Base-by-base conservation (phyloP, 1,140 invertebrate species). In the Drosophila fuyamai region DNA sequence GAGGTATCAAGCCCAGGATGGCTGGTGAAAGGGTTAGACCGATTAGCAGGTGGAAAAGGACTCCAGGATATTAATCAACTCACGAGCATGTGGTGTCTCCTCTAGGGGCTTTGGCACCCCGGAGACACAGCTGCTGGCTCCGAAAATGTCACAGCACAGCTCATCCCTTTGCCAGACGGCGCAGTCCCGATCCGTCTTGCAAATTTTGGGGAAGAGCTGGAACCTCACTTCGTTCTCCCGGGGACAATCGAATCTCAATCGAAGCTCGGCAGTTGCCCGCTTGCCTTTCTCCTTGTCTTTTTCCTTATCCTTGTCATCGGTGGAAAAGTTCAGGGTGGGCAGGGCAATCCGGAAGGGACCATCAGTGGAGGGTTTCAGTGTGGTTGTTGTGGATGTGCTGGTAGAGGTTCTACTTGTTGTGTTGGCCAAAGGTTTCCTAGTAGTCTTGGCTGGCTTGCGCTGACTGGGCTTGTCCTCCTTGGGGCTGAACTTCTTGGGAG, bases 1-100 rank as follows among this genome's bases (percentile, higher is more conserved):
- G 93, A 1, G 95, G 94, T 41, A 95, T 94, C 9, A 95, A 88
- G 4, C 95, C 95, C 53, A 95, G 92, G 14, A 95, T 92, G 2
- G 95, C 95, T 95, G 93, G 47, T 57, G 13, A 36, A 47, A 44
- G 7, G 1, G 41, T 36, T 43, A 46, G 4, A 43, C 36, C 4
- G 5, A 35, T 47, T 12, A 9, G 5, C n/a, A 71, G 50, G 36
- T 10, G 9, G 4, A n/a, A 0, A 6, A 13, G 13, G 4, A 36
- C 1, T 7, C 16, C 5, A 23, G 5, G 1, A 18, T 1, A 32
- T 5, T 8, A 9, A 0, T 23, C 12, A 70, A 91, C 94, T 92
- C 92, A 95, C 94, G 94, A 92, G 93, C 92, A 83, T 95, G 94
- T 27, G 92, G 70, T 51, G 93, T 91, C 65, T 94, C 94, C 38